Evolutionary conservation across 2,888 invertebrate genomes (phyloP).

Genomic region (Xestia xanthographa): DNA sequence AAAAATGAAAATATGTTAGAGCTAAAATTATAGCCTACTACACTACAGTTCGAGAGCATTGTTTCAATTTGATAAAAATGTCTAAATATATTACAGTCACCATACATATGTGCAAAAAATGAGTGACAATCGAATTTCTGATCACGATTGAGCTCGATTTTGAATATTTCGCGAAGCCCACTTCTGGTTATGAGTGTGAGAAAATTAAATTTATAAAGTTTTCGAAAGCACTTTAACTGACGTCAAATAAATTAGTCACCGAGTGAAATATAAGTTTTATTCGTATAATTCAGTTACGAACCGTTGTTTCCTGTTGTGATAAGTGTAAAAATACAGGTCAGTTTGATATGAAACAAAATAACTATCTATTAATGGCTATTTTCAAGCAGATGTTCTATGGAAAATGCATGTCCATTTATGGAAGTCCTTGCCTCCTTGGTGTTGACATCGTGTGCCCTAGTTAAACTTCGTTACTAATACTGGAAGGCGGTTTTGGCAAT

Average conservation of each 20-base stretch:
- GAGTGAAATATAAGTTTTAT: conserved; percentile 27
- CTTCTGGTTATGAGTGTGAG: rapidly evolving
- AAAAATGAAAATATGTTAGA: not conserved
- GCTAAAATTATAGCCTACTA: no score
- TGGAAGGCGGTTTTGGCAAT: conserved; percentile 75
- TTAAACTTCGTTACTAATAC: conserved; percentile 71
- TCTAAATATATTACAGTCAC: no score
- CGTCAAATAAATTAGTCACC: conserved; percentile 65
- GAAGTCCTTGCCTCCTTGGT: conserved; percentile 79
- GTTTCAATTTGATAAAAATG: no score
- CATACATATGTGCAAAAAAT: not conserved
- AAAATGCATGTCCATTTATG: conserved; percentile 80
- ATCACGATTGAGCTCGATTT: not conserved
- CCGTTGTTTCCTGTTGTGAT: conserved; percentile 56
- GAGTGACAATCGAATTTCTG: not conserved
- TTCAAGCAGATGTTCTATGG: conserved; percentile 73
- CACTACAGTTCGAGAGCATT: no score
- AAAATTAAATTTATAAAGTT: not conserved
- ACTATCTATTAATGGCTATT: not conserved
- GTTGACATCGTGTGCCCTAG: conserved; percentile 79
- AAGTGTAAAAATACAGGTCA: conserved; percentile 66
- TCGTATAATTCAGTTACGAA: conserved; percentile 58
- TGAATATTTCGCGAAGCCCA: not conserved
- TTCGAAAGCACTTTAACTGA: conserved; percentile 41
- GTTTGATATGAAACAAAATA: conserved; percentile 40